Base-by-base conservation (phyloP, 2,797 vertebrate genomes). In the Chelon auratus region DNA sequence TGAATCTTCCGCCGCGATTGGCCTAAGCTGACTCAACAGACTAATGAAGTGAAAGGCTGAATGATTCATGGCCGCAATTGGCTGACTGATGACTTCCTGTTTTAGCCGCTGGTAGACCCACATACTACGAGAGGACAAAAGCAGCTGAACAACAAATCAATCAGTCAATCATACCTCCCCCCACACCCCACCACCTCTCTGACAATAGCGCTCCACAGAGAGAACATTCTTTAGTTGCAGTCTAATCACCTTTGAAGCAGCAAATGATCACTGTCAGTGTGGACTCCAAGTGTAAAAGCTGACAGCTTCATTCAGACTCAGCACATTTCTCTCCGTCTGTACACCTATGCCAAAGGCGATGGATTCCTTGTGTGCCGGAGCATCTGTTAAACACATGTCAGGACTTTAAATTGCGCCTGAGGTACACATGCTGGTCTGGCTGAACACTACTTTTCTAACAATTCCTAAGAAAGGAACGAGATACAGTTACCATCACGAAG, bases 341-440 rank as follows among this genome's bases (percentile, higher is more conserved):
- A 62, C 65, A 66, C 60, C 67, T 77, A 53, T 37, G 65, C 82
- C 77, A 82, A 75, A 87, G 58, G 77, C 75, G 68, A 72, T 59
- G 56, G 63, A 51, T 62, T 60, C 68, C 63, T 75, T 76, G 53
- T 79, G 30, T 59, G 55, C 67, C 24, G 5, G 30, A 87, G 80
- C 82, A 88, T 89, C 84, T 89, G 87, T 74, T 83, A 22, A 88
- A 78, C 86, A 91, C 68, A 81, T 85, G 87, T 56, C 56, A 68
- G 39, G 55, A 68, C 75, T 81, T 87, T 56, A 73, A 70, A 69
- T 74, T 68, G 53, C 59, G 77, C 75, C 79, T 36, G 55, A 75
- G 76, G 40, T 73, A 57, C 63, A 57, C 22, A 54, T 20, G 51
- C 24, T 33, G 48, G 18, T 65, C 47, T 15, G 53, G 55, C 61